A percentile compares a stretch with the other conserved stretches of the same genome.
Conservation (phyloP, 2,113 vertebrate genomes). For the Larimichthys polyactis region DNA sequence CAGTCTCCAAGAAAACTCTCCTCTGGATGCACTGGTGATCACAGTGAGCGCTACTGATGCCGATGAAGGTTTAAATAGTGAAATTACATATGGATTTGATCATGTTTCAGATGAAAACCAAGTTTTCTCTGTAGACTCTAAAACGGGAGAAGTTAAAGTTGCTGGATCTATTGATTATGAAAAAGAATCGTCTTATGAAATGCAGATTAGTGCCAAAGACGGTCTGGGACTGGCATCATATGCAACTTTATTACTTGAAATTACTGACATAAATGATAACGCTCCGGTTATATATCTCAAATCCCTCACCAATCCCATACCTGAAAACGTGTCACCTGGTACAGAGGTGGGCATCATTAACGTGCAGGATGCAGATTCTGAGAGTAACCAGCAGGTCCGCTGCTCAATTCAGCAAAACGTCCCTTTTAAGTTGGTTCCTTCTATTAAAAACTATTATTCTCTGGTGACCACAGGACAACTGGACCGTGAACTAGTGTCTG, state of each 20-base stretch:
- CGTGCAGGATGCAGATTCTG: conserved; percentile 81
- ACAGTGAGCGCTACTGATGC: conserved; percentile 79
- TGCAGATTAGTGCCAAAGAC: too few relatives aligned
- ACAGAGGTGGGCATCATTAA: conserved; percentile 85
- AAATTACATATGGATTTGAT: conserved; percentile 80
- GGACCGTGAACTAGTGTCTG: too few relatives aligned
- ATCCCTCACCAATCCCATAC: conserved; percentile 18
- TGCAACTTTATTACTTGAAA: conserved; percentile 14
- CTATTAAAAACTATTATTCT: not conserved
- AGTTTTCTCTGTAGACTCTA: too few relatives aligned
- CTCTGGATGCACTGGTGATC: conserved; percentile 70
- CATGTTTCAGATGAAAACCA: conserved; percentile 63
- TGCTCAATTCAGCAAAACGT: conserved; percentile 72
- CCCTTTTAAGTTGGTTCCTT: conserved; percentile 73
- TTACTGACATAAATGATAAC: conserved; percentile 84
- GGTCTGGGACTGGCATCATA: too few relatives aligned
- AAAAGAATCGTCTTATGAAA: rapidly evolving
- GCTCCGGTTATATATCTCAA: conserved; percentile 66
- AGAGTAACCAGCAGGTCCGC: conserved; percentile 82
- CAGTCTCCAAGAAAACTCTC: conserved; percentile 77
- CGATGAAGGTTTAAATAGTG: conserved; percentile 78
- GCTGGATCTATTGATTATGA: conserved; percentile 30
- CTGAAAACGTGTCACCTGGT: conserved; percentile 75
- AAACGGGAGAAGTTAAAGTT: too few relatives aligned
- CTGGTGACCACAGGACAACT: too few relatives aligned